phyloP scores from a whole-genome alignment of 35 echinoderm and acorn worm genomes.

The Chiridota heheva region DNA sequence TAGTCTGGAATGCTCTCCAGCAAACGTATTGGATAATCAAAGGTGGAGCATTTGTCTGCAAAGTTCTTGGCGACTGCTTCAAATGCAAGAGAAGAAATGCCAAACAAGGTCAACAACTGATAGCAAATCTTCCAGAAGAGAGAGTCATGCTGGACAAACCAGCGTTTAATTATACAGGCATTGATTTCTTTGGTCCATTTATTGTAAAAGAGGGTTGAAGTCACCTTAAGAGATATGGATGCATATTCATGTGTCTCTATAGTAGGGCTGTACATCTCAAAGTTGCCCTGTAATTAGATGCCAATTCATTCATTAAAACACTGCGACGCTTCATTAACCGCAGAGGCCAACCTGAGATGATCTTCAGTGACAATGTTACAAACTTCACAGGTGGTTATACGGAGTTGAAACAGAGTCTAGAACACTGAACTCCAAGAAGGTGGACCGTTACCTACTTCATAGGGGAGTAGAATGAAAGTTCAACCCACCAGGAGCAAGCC shows the following conservation, averaged over 20 bases:
- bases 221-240: slow-evolving; percentile 46
- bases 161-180: slow-evolving; percentile 31
- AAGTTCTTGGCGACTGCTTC: slow-evolving; percentile 62
- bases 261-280: slow-evolving; percentile 51
- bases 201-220: slow-evolving; percentile 40
- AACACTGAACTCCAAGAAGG: background rate
- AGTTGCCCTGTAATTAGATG: slow-evolving; percentile 35
- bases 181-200: slow-evolving; percentile 56
- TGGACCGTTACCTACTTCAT: background rate
- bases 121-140: slow-evolving; percentile 32
- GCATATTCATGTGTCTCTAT: slow-evolving; percentile 62
- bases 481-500: slow-evolving; percentile 38
- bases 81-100: slow-evolving; percentile 55
- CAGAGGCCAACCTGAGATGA: background rate
- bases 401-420: slow-evolving; percentile 24
- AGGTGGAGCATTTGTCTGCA: slow-evolving; percentile 45
- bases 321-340: slow-evolving; percentile 41
- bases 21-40: slow-evolving; percentile 44
- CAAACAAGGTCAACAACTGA: slow-evolving; percentile 1
- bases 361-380: slow-evolving; percentile 39
- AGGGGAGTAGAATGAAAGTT: slow-evolving; percentile 39
- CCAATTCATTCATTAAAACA: slow-evolving; percentile 59
- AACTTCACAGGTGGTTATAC: slow-evolving; percentile 46
- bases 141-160: slow-evolving; percentile 43
- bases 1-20: slow-evolving; percentile 32